Percentiles rank a stretch among this genome's conserved stretches.
Evolutionary conservation across 2,888 invertebrate species (phyloP).

Genomic region (Barypeithes pellucidus): DNA sequence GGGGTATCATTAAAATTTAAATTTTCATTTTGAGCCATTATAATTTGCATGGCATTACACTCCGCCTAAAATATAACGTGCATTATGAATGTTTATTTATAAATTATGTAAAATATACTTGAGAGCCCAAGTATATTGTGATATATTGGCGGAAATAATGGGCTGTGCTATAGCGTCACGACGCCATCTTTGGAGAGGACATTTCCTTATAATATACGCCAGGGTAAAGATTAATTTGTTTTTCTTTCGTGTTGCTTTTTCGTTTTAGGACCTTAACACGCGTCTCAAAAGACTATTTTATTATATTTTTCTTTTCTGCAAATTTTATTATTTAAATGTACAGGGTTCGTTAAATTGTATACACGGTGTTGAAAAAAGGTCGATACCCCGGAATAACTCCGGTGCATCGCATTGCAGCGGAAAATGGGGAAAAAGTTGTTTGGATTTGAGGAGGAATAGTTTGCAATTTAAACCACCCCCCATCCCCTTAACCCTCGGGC

Average conservation of each 20-base stretch:
- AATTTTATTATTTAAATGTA: neutral
- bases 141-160: constrained; percentile 67
- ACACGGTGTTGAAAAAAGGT: no score
- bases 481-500: no score
- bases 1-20: constrained; percentile 68
- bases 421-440: no score
- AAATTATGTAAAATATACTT: constrained; percentile 70
- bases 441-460: no score
- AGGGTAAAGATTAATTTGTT: constrained; percentile 31
- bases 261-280: constrained; percentile 7
- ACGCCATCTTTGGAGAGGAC: constrained; percentile 35
- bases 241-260: constrained; percentile 19
- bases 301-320: neutral
- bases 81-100: constrained; percentile 72
- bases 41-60: constrained; percentile 68
- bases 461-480: no score
- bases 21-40: constrained; percentile 66
- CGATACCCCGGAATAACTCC: no score
- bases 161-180: constrained; percentile 35
- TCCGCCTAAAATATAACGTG: constrained; percentile 67
- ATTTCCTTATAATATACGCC: constrained; percentile 28
- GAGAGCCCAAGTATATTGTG: constrained; percentile 67
- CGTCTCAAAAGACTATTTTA: constrained; percentile 13
- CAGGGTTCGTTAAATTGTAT: no score
- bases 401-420: no score